Conservation (phyloP, 2,888 invertebrate species). For the Tinea semifulvella region DNA sequence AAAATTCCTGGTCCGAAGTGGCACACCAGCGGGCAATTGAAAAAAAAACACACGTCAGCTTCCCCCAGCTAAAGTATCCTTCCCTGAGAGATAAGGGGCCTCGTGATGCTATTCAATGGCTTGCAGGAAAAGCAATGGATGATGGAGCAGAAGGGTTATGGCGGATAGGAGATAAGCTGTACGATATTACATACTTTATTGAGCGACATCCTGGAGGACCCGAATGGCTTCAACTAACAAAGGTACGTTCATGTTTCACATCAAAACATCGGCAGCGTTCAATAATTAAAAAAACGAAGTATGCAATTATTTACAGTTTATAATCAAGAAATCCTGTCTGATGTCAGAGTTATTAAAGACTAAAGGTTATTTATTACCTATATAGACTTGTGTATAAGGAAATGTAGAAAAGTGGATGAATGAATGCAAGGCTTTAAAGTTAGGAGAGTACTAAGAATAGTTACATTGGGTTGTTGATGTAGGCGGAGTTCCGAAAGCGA, state of each 20-base stretch:
- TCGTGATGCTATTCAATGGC: slow-evolving; percentile 64
- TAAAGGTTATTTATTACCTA: too few species aligned
- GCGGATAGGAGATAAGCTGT: slow-evolving; percentile 80
- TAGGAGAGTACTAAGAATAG: too few species aligned
- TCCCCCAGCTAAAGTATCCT: slow-evolving; percentile 63
- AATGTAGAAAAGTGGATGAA: too few species aligned
- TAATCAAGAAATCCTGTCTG: too few species aligned
- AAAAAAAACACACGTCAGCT: slow-evolving; percentile 55
- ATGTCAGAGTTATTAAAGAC: too few species aligned
- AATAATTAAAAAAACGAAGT: too few species aligned
- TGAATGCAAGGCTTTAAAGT: too few species aligned
- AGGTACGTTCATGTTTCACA: slow-evolving; percentile 67
- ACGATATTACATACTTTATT: slow-evolving; percentile 84
- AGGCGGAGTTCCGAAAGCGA: too few species aligned
- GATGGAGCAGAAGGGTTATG: slow-evolving; percentile 82
- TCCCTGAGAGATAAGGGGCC: slow-evolving; percentile 50
- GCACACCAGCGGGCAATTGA: slow-evolving; percentile 34
- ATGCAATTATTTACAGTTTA: too few species aligned
- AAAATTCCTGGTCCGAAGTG: slow-evolving; percentile 32
- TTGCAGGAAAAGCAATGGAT: slow-evolving; percentile 70
- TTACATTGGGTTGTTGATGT: too few species aligned
- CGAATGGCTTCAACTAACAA: slow-evolving; percentile 76
- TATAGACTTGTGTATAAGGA: too few species aligned
- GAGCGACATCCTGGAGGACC: slow-evolving; percentile 85
- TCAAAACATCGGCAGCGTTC: too few species aligned